Base-by-base conservation (phyloP, 1,140 invertebrate genomes). In the Drusus annulatus region DNA sequence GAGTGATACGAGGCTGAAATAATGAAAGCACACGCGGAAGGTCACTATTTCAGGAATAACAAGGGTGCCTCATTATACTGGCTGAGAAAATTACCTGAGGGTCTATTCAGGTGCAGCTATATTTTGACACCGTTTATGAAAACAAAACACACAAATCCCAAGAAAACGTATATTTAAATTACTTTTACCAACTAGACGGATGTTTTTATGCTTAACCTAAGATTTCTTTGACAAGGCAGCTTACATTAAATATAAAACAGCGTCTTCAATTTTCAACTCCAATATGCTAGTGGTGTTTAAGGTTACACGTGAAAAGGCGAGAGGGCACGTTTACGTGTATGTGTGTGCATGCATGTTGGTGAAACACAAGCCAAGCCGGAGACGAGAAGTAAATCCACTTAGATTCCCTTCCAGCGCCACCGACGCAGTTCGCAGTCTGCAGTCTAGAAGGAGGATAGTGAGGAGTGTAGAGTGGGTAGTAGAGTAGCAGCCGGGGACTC, bases 1-100 rank as follows among this genome's bases (percentile, higher is more conserved):
- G n/a, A 68, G 63, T 68, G 28, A 68, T 31, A 68, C 31, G 63
- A 19, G 25, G 63, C 19, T 16, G n/a, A 68, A 68, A 25, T 63
- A 25, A 63, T 17, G 63, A 68, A 68, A 68, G 60, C 23, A 45
- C 13, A 45, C 13, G 23, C 60, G 60, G 28, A 23, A 25, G 13
- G 17, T 28, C 60, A 68, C 63, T 28, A 68, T 68, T 68, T 45
- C 63, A 36, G 63, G 31, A 68, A 68, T 45, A 68, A 68, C 3
- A 31, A 31, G 13, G 63, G 28, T n/a, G 25, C 2, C 25, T 68
- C 31, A 68, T 68, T 68, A 68, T 45, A 13, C 63, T 21, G 63
- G 63, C 15, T 31, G 63, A 68, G 31, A 21, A 68, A 68, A 68
- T 68, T 5, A 31, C 31, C 63, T 25, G 15, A 45, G 60, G 60